phyloP scores from a whole-genome alignment of 1,140 invertebrate genomes.

The Hormaphis cornu region DNA sequence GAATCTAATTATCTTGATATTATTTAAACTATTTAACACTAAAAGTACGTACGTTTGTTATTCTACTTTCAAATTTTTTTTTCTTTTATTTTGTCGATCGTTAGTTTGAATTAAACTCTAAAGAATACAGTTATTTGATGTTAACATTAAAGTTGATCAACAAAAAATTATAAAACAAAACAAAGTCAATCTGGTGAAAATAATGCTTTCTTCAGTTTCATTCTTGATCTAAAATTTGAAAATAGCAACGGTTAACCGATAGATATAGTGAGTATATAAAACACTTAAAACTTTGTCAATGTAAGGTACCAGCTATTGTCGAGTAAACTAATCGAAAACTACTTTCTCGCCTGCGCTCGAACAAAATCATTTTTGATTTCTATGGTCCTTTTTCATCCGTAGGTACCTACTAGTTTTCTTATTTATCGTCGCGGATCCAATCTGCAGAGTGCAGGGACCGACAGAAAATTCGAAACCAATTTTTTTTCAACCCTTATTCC shows the following conservation, averaged over 20 bases:
- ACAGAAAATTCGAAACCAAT: background rate
- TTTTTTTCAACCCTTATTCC: background rate
- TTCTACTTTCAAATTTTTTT: too few relatives aligned
- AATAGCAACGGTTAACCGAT: background rate
- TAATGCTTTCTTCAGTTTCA: too few relatives aligned
- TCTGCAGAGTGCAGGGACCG: background rate
- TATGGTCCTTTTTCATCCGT: background rate
- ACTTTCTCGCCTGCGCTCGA: background rate
- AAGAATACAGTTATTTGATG: too few relatives aligned
- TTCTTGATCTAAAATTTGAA: too few relatives aligned
- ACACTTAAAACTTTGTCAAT: background rate
- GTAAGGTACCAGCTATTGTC: background rate
- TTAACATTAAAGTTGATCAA: too few relatives aligned
- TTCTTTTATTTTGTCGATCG: too few relatives aligned
- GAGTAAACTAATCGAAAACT: slow-evolving; percentile 10
- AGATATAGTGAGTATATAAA: background rate
- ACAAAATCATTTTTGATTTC: slow-evolving; percentile 7
- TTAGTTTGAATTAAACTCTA: too few relatives aligned
- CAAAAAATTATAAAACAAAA: too few relatives aligned
- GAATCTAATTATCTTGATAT: too few relatives aligned
- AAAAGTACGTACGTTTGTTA: too few relatives aligned
- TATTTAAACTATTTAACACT: too few relatives aligned
- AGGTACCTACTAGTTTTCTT: slow-evolving; percentile 20
- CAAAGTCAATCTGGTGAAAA: too few relatives aligned
- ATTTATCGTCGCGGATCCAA: background rate